Conservation (phyloP, 2,113 vertebrate genomes). For the Pongo abelii region DNA sequence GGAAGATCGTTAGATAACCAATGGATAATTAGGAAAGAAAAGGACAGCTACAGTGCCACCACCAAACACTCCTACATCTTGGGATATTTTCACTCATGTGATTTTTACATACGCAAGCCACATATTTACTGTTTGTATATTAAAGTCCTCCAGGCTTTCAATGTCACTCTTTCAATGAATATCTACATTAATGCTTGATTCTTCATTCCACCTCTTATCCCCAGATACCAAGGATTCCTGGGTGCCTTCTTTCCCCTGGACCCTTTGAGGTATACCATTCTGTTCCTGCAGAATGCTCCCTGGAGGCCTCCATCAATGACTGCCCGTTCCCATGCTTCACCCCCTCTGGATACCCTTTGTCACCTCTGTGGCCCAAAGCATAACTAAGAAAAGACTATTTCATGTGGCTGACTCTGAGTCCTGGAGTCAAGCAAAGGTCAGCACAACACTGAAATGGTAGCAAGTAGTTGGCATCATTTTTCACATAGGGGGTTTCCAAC, state of each 20-base stretch:
- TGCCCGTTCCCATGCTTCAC: background rate
- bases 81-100: background rate
- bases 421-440: background rate
- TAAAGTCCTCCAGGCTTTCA: background rate
- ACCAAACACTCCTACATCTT: background rate
- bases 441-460: background rate
- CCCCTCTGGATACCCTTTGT: accelerated
- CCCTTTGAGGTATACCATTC: background rate
- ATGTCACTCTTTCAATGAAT: background rate
- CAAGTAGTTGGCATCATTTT: background rate
- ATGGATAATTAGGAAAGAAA: background rate
- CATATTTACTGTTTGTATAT: background rate
- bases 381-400: background rate
- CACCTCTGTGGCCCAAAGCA: background rate
- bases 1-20: background rate
- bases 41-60: accelerated
- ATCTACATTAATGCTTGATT: background rate
- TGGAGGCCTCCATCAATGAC: too few relatives aligned
- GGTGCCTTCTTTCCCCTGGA: background rate
- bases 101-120: background rate
- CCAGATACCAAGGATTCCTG: background rate
- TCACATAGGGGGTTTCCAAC: background rate
- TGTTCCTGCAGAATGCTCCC: background rate
- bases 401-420: too few relatives aligned
- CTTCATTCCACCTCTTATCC: background rate